Evolutionary conservation across 1,140 invertebrate species (phyloP), one percentile per base, ranked within the genome.

Genomic region (Notospermus geniculatus): DNA sequence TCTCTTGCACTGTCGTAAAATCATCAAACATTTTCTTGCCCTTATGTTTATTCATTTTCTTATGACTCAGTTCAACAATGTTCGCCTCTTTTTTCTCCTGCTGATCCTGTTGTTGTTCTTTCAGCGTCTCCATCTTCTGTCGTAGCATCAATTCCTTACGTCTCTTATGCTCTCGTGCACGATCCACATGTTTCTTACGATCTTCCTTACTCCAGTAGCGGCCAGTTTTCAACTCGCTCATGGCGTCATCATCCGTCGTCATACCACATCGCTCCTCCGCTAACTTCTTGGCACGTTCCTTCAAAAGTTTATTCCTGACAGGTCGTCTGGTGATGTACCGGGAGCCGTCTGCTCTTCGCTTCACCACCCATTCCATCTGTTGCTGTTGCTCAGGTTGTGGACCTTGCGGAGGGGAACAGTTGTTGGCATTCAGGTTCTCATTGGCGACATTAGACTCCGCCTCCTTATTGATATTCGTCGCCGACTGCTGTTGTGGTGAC

Each of bases 181-280:
- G 85, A 70, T 90, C 89, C 60, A 90, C 71, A 68, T 91, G 90
- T 22, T 86, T 81, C 70, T 90, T 91, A 9, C 89, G 83, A 62
- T 92, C 90, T 65, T 91, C 90, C 80, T 89, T 88, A 19, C 84
- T 88, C 89, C 90, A 92, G 75, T 91, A 91, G 39, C 88, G 84
- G 29, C 90, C 90, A 57, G 88, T 84, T 80, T 92, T 92, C 55
- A 91, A 82, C 72, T 92, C 90, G 19, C 89, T 91, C 74, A 89
- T 85, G 15, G 89, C 88, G 69, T 92, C 90, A 71, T 92, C 90
- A 73, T 92, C 90, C 0, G 90, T 91, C 1, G 89, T 91, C 43
- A 89, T 82, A 1, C 89, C 89, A 59, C 85, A 85, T 32, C 88
- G 78, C 68, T 90, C 88, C 68, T 89, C 86, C 17, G 83, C 85